A percentile compares a stretch with the other conserved stretches of the same genome.
Evolutionary conservation across 2,888 invertebrate species (phyloP).

Genomic region (Elmis aenea): DNA sequence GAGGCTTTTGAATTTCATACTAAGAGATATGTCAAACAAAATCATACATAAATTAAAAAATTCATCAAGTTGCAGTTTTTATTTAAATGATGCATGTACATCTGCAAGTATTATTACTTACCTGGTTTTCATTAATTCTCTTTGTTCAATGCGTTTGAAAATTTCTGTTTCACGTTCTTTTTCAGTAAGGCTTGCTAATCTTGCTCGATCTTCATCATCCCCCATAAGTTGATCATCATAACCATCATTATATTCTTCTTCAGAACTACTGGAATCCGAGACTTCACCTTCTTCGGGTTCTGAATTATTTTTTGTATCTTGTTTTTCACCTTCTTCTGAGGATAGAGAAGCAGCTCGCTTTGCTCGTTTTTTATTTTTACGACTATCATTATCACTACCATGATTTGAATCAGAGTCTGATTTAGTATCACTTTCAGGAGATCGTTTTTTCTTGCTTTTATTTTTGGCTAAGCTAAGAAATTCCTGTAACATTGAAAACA

Average conservation of each 20-base stretch:
- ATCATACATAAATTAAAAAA: too few species aligned
- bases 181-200: slow-evolving; percentile 89
- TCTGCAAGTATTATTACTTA: too few species aligned
- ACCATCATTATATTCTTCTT: slow-evolving; percentile 93
- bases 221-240: slow-evolving; percentile 97
- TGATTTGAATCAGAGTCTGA: slow-evolving; percentile 43
- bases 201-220: slow-evolving; percentile 88
- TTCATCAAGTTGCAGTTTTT: too few species aligned
- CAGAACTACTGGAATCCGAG: slow-evolving; percentile 61
- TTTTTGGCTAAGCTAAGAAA: slow-evolving; percentile 76
- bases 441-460: slow-evolving; percentile 59
- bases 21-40: too few species aligned
- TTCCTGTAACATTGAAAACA: slow-evolving; percentile 68
- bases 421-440: slow-evolving; percentile 40
- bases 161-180: slow-evolving; percentile 97
- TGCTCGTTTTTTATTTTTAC: slow-evolving; percentile 29
- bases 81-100: too few species aligned
- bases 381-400: slow-evolving; percentile 40
- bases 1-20: too few species aligned
- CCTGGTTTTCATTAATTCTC: slow-evolving; percentile 90
- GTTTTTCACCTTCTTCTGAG: slow-evolving; percentile 45
- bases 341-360: slow-evolving; percentile 36
- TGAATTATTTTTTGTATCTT: slow-evolving; percentile 53
- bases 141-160: slow-evolving; percentile 90
- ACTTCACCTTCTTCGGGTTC: slow-evolving; percentile 90